Evolutionary conservation across 2,797 vertebrate species (phyloP).

Genomic region (Caiman crocodilus): DNA sequence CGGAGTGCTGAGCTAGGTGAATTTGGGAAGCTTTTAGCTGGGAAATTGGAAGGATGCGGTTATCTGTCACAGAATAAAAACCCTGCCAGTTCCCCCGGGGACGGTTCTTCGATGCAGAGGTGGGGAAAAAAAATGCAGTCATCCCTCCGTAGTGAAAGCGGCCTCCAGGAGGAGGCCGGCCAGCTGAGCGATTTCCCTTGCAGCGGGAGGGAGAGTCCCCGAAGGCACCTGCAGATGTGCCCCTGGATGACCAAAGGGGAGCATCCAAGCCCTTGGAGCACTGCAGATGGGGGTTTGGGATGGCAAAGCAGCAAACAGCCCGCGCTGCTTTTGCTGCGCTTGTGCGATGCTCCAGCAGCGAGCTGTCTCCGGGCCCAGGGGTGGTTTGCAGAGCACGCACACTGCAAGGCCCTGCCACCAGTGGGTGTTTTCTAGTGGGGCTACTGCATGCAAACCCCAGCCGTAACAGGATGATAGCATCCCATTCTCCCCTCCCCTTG

Average conservation of each 20-base stretch:
- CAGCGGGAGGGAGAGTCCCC: not conserved
- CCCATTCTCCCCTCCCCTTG: not conserved
- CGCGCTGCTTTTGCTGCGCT: not conserved
- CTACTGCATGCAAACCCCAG: not conserved
- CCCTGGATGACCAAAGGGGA: not conserved
- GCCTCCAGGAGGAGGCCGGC: not conserved
- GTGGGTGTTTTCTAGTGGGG: rapidly evolving
- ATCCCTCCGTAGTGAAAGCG: not conserved
- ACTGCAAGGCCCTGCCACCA: not conserved
- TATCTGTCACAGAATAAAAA: slow-evolving; percentile 62
- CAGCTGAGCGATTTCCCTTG: not conserved
- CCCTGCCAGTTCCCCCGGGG: not conserved
- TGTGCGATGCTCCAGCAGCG: rapidly evolving
- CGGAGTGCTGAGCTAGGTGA: slow-evolving; percentile 23
- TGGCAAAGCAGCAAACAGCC: rapidly evolving
- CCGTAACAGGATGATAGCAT: not conserved
- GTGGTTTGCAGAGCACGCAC: no score
- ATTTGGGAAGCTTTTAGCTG: slow-evolving; percentile 59
- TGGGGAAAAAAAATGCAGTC: not conserved
- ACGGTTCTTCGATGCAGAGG: not conserved
- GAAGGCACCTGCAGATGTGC: not conserved
- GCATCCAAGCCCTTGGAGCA: not conserved
- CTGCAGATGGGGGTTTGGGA: not conserved
- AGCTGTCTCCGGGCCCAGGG: no score
- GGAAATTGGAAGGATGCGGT: slow-evolving; percentile 59